Base-by-base conservation (phyloP, 2,888 invertebrate species). In the Polietes domitor region DNA sequence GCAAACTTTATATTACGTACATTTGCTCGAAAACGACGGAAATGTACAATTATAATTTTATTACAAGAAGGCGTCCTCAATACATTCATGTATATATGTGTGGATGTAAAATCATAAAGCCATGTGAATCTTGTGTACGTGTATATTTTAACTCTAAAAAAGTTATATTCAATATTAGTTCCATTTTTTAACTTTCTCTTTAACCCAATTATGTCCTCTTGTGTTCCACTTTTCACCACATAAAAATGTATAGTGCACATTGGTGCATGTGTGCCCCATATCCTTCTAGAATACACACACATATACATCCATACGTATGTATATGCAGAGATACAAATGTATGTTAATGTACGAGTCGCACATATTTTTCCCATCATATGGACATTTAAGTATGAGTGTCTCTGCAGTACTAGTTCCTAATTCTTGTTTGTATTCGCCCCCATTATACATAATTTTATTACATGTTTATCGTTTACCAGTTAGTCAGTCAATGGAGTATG, bases 361-460 rank as follows among this genome's bases (percentile, higher is more conserved):
- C 37, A 37, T 37, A 37, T n/a, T n/a, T n/a, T 26, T n/a, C 28
- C 50, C 43, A 12, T 55, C 28, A n/a, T 61, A 28, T 58, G 58
- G 26, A 32, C 50, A 17, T 21, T n/a, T 65, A 37, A 19, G 41
- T 41, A 53, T 65, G 28, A 73, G 55, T 75, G 70, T 77, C 74
- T 32, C 3, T 71, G 75, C 28, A 26, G n/a, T 12, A 58, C 21
- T 65, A 76, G 72, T 76, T 75, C 58, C 71, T 70, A 58, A 65
- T 76, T 75, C 58, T 71, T 70, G 55, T 55, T 73, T 80, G 21
- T 77, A n/a, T 80, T 75, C 74, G 17, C 26, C 88, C 88, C 88
- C 86, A 88, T 89, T 90, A 90, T n/a, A 61, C 61, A 61, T 90
- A 89, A 90, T 90, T 89, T 89, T 90, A 90, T 90, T 90, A 88